Percentiles rank a stretch among this genome's conserved stretches.
These are phyloP conservation scores for Eupleurogrammus muticus DNA, from an alignment of 2,797 vertebrate genomes.

Conservation along the genomic window DNA sequence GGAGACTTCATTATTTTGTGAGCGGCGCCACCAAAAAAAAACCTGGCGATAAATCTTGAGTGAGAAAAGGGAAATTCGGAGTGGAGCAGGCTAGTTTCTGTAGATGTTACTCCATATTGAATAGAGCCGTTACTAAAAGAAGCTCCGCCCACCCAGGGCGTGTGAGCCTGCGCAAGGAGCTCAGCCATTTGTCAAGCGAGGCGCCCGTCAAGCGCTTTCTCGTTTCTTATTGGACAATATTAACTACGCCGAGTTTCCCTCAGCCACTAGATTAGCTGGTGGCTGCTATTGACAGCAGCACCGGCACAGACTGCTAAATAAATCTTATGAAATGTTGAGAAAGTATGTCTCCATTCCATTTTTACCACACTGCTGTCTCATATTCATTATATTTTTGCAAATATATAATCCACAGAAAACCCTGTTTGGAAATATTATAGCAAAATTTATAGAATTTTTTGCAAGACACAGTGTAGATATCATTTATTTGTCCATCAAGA, in stretches of 20 bases:
- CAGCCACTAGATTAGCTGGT: constrained; percentile 41
- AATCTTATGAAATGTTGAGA: constrained; percentile 37
- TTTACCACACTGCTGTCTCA: neutral
- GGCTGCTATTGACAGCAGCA: constrained; percentile 34
- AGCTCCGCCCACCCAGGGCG: constrained; percentile 61
- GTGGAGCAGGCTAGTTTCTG: constrained; percentile 56
- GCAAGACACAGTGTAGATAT: constrained; percentile 4
- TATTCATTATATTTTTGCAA: neutral
- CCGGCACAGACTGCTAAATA: constrained; percentile 63
- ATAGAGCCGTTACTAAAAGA: constrained; percentile 43
- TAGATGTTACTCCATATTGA: constrained; percentile 78
- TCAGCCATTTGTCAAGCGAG: constrained; percentile 44
- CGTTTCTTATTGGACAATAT: constrained; percentile 58
- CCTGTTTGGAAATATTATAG: neutral
- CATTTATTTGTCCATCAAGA: constrained; percentile 17
- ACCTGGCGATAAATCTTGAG: constrained; percentile 3
- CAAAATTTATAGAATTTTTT: neutral
- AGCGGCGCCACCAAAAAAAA: constrained; percentile 10
- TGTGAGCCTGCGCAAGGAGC: neutral
- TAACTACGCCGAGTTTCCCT: constrained; percentile 23
- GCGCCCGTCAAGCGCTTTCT: constrained; percentile 41
- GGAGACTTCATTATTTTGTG: neutral
- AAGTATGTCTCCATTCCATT: constrained; percentile 14
- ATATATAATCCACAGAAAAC: neutral
- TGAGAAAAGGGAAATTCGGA: constrained; percentile 16